Evolutionary conservation across 2,113 vertebrate genomes (phyloP), one percentile per base, ranked within the genome.

Genomic region (Theristicus caerulescens): DNA sequence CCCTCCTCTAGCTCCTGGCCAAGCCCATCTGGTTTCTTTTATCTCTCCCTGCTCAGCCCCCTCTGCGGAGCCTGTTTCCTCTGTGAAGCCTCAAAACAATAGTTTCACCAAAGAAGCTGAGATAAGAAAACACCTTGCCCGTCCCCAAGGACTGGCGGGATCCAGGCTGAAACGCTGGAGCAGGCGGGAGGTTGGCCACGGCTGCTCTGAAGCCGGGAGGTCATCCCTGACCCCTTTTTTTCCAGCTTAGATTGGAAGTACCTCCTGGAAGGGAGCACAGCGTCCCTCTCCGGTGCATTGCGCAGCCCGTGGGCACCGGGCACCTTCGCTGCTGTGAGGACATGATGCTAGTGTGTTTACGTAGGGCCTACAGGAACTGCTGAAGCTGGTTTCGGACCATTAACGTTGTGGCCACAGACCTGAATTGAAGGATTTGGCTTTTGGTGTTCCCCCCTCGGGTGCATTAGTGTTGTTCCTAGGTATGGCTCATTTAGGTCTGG

Each of bases 241-340:
- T 76, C n/a, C 57, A 57, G 31, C 24, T 71, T 44, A 59, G 61
- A 10, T 36, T 78, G 32, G 51, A 36, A 59, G 16, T 51, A 20
- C 18, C 36, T 67, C 78, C 42, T 4, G 8, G 66, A 82, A 88
- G 13, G 65, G 29, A 71, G 38, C 2, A 6, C 25, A 9, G 12
- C 5, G 3, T 76, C 82, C 26, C n/a, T 47, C 46, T 74, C 70
- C 7, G 0, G 8, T 29, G 42, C 34, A 18, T 34, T 40, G 57
- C 2, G 3, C 61, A 58, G 54, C 15, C 0, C 0, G 0, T 57
- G 55, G 26, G 29, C 65, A 42, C 55, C 1, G 2, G 32, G 25
- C 46, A 55, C 34, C 70, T 73, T 61, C 4, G 2, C 38, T 81
- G 67, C 47, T 86, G 77, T 2, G 4, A 49, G 31, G 38, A 51